Evolutionary conservation across 2,797 vertebrate genomes (phyloP), one percentile per base, ranked within the genome.

Genomic region (Danionella dracula): DNA sequence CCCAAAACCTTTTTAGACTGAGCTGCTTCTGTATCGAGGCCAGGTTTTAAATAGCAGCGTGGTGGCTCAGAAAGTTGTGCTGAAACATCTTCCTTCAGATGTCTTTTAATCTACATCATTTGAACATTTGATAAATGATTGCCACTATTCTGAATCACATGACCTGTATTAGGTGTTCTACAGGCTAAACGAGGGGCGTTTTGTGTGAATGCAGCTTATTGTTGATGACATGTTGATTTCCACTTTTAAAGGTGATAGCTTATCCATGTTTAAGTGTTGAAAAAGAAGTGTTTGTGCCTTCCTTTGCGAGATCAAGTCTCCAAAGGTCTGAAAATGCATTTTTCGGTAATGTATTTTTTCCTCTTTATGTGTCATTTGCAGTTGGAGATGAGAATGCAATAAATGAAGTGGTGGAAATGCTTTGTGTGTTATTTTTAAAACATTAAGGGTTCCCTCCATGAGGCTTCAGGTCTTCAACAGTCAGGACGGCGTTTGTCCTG

Each of bases 41-140:
- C 71, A 59, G 41, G 53, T 59, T 68, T 73, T 73, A 68, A 75
- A 73, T 76, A 76, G 66, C 66, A 42, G 44, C 46, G 20, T 46
- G 12, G 17, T 15, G 16, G 21, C 63, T 40, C 17, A 48, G 23
- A 55, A 48, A 48, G 42, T 45, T 5, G 16, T 23, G 20, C 7
- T 65, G 45, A 65, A 54, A 44, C 4, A 11, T 27, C 10, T 5
- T 17, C 16, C 11, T 17, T 61, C 55, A 57, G 42, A 51, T 27
- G 23, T 27, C 23, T 27, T 27, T 27, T 27, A 27, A 27, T n/a
- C n/a, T n/a, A n/a, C n/a, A n/a, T n/a, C n/a, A n/a, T n/a, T n/a
- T n/a, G 23, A 27, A 6, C 3, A 27, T 27, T 3, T 27, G 6
- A 27, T 3, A 27, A 27, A 27, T 21, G 23, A 59, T 57, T 48